Evolutionary conservation across 2,888 invertebrate genomes (phyloP), one percentile per base, ranked within the genome.

Genomic region (Leptodirus hochenwartii): DNA sequence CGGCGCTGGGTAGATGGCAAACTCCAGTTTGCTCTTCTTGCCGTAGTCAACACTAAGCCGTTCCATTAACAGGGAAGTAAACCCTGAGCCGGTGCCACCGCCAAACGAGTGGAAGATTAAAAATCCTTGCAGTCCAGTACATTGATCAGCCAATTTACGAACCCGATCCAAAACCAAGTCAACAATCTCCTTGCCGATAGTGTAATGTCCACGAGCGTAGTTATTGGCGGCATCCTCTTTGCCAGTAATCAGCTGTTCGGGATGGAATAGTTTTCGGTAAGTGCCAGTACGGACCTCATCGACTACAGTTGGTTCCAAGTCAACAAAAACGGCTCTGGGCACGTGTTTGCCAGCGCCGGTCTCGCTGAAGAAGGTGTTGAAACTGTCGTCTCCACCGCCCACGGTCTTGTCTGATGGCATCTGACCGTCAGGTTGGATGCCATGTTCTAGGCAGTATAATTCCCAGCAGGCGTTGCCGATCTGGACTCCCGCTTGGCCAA

Each of bases 191-290:
- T 82, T 84, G 51, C 90, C 93, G 49, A 93, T 84, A 42, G 91
- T 93, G 69, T 93, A 95, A 61, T 93, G 93, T 37, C 93, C 93
- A 48, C 93, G 75, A 35, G 93, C 93, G 43, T 93, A 93, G 64
- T 93, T 93, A 63, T 93, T 93, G 45, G 93, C 93, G 27, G 93
- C 91, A 53, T 91, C 91, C 61, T 91, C 91, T 58, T 93, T 93
- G 44, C 90, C 90, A 45, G 87, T 88, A 59, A 91, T 88, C 56
- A 91, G 66, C 61, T 93, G 91, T 62, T 93, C 91, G 38, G 91
- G 93, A 59, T 95, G 93, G 72, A 93, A 93, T 50, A 93, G 69
- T 59, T 88, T 87, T 40, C 88, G 70, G 67, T 93, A 93, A 44
- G 85, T 85, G 47, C 88, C 88, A 34, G 85, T 87, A 47, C 87